Evolutionary conservation across 2,113 vertebrate genomes (phyloP), one percentile per base, ranked within the genome.

Genomic region (Semnopithecus entellus): DNA sequence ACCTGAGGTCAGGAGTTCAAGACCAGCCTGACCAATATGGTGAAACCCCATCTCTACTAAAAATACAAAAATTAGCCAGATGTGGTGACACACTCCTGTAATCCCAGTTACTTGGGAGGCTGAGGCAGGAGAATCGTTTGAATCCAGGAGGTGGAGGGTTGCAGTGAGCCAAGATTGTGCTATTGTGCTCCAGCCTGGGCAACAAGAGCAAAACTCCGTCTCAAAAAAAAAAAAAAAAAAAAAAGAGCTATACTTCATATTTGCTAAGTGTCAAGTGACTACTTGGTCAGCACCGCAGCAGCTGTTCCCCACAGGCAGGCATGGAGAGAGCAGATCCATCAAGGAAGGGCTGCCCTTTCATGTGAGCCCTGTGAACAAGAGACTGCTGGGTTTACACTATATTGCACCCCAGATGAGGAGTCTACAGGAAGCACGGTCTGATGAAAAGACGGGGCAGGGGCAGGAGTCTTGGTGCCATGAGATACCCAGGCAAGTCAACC

Each of bases 231-330:
- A 52, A n/a, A 52, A 52, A 50, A 50, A 52, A 55, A 55, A 55
- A 55, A 55, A 88, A 88, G 88, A 91, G 81, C 89, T 88, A 68
- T 35, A 20, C 95, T 92, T 91, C 86, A 30, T 85, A 91, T 94
- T 78, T 97, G 84, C 91, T 76, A 79, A 88, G 82, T 94, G 95
- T 86, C 30, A 0, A 75, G 75, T 96, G 93, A 97, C 91, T n/a
- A 61, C 82, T 45, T 14, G 78, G 86, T 96, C 88, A 94, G 95
- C 22, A 59, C 45, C 81, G 55, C 18, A 16, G 81, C 91, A 94
- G 88, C 96, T 97, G 91, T 88, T 95, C 93, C 59, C 75, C 45
- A 86, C 4, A 59, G 91, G 66, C 88, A 79, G 97, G 72, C 91
- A 66, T 80, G 91, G n/a, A 88, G 57, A 66, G 64, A 27, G 27